Conservation (phyloP, 92 coral and sea anemone species). For the Montipora capitata region DNA sequence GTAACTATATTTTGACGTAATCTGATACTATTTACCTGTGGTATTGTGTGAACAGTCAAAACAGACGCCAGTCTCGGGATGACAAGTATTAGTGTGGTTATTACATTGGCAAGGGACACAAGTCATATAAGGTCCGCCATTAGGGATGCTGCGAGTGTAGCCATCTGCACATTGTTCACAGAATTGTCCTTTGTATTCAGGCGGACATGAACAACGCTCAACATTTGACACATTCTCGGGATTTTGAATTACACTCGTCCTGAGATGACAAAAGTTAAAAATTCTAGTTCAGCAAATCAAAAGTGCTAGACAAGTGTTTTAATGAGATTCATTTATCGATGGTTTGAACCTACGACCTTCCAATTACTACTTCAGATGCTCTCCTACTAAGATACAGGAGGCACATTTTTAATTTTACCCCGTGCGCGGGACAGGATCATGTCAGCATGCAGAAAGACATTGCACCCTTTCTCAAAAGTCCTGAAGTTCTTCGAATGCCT, state of each 20-base stretch:
- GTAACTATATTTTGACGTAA: neutral
- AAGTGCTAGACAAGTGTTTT: too few species aligned
- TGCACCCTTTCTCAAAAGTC: too few species aligned
- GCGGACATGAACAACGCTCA: conserved; percentile 89
- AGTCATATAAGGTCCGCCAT: conserved; percentile 85
- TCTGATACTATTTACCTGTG: conserved; percentile 72
- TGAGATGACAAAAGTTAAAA: neutral
- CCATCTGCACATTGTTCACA: conserved; percentile 96
- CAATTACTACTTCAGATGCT: too few species aligned
- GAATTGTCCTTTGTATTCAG: conserved; percentile 88
- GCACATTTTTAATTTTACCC: too few species aligned
- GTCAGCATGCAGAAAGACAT: too few species aligned
- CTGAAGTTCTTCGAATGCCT: too few species aligned
- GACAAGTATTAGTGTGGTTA: conserved; percentile 80
- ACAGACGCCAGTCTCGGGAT: conserved; percentile 94
- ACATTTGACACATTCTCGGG: conserved; percentile 69
- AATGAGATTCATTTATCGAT: too few species aligned
- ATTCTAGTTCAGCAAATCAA: too few species aligned
- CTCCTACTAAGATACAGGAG: too few species aligned
- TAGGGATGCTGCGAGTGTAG: conserved; percentile 87
- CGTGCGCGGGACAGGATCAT: too few species aligned
- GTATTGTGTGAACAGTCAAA: conserved; percentile 88
- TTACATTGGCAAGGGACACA: conserved; percentile 94
- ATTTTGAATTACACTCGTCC: neutral
- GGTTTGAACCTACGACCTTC: too few species aligned